phyloP scores from a whole-genome alignment of 1,140 invertebrate species.

The Cepaea nemoralis region DNA sequence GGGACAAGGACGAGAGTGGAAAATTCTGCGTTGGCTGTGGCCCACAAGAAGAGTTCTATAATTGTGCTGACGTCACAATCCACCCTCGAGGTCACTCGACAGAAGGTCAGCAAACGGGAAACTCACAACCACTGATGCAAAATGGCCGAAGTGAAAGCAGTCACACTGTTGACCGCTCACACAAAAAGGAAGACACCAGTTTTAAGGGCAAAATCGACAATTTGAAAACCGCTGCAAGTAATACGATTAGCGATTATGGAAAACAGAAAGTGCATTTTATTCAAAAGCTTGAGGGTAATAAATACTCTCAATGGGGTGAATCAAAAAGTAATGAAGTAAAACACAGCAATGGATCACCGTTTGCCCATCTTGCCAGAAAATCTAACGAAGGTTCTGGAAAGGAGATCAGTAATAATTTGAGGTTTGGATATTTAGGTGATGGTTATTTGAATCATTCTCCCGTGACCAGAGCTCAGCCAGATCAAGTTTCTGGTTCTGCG shows the following conservation, averaged over 20 bases:
- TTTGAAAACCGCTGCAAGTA: not conserved
- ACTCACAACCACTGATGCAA: too few species aligned
- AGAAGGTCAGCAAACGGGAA: not conserved
- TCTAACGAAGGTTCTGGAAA: not conserved
- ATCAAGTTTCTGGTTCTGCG: not conserved
- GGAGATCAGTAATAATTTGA: not conserved
- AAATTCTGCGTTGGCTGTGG: conserved; percentile 54
- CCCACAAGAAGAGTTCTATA: conserved; percentile 54
- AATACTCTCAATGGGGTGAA: not conserved
- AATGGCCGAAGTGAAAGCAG: not conserved
- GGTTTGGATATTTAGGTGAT: not conserved
- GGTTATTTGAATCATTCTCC: not conserved
- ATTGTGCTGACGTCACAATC: conserved; percentile 42
- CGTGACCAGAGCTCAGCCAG: not conserved
- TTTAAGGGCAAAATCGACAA: not conserved
- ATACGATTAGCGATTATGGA: not conserved
- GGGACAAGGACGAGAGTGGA: conserved; percentile 51
- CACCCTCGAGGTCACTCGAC: too few species aligned
- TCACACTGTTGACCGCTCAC: not conserved
- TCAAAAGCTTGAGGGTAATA: not conserved
- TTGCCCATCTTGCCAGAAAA: not conserved
- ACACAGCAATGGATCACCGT: not conserved
- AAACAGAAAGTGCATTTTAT: not conserved
- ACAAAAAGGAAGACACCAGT: not conserved
- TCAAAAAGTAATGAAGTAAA: not conserved